Conservation (phyloP, 2,797 vertebrate species). For the Squalus acanthias region DNA sequence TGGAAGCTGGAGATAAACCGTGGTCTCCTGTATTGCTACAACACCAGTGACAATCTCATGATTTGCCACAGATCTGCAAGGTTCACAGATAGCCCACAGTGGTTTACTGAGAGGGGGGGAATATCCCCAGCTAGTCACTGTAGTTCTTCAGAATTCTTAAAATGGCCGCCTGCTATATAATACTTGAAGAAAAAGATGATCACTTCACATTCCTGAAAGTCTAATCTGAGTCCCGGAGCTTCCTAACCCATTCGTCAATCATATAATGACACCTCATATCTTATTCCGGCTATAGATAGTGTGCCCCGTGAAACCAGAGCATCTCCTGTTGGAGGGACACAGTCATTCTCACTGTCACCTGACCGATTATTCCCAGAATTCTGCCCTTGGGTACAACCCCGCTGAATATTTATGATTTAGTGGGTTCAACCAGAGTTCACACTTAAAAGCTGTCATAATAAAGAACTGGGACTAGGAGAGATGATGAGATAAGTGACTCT, state of each 20-base stretch:
- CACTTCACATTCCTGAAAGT: not conserved
- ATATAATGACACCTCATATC: not conserved
- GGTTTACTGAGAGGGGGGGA: not conserved
- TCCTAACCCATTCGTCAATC: not conserved
- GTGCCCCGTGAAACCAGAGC: not conserved
- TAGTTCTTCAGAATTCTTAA: not conserved
- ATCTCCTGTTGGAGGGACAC: not conserved
- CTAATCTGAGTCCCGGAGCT: not conserved
- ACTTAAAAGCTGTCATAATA: not conserved
- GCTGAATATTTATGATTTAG: not conserved
- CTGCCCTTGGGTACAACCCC: not conserved
- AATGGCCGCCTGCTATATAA: not conserved
- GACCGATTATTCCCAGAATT: slow-evolving; percentile 7
- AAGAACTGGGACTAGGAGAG: not conserved
- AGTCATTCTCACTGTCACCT: not conserved
- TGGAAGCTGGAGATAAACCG: not conserved
- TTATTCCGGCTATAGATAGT: not conserved
- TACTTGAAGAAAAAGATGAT: not conserved
- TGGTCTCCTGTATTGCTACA: not conserved
- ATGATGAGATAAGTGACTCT: not conserved
- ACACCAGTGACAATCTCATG: not conserved
- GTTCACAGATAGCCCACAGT: not conserved
- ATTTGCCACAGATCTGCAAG: not conserved
- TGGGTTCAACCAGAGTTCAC: slow-evolving; percentile 25
- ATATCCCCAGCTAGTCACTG: not conserved